These are phyloP conservation scores for Scaeva pyrastri DNA, from an alignment of 2,888 invertebrate species.

Conservation along the genomic window DNA sequence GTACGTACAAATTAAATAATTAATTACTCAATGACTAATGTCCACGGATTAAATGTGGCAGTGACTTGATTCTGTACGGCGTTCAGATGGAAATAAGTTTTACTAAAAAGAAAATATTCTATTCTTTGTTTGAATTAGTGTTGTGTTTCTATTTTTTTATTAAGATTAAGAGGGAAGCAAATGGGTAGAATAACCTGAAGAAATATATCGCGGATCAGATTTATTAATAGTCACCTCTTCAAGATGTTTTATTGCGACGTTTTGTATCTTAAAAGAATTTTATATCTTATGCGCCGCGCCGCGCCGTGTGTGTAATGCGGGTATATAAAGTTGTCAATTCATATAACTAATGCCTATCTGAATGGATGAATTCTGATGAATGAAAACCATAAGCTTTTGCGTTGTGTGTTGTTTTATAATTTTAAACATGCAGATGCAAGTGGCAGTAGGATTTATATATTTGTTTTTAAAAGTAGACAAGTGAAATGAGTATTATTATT, in stretches of 20 bases:
- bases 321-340: conserved; percentile 18
- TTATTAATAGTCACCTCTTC: conserved; percentile 63
- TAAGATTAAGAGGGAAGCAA: neutral
- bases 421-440: neutral
- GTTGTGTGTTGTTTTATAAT: neutral
- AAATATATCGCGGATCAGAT: conserved; percentile 34
- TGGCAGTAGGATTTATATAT: neutral
- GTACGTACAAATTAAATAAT: conserved; percentile 38
- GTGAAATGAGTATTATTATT: neutral
- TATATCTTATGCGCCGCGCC: neutral
- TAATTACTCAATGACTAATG: conserved; percentile 65
- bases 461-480: neutral
- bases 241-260: conserved; percentile 43
- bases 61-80: conserved; percentile 36
- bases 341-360: neutral
- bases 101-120: conserved; percentile 22
- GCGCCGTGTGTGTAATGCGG: neutral
- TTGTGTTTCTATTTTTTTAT: neutral
- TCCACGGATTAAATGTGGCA: conserved; percentile 56
- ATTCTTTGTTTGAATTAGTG: conserved; percentile 36
- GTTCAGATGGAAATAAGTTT: conserved; percentile 27
- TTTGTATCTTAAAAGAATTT: neutral
- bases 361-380: conserved; percentile 24
- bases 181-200: conserved; percentile 27
- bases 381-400: conserved; percentile 3